A percentile compares a stretch with the other conserved stretches of the same genome.
These are phyloP conservation scores for Ceyx melanurus DNA, from an alignment of 2,113 vertebrate genomes.

Conservation along the genomic window DNA sequence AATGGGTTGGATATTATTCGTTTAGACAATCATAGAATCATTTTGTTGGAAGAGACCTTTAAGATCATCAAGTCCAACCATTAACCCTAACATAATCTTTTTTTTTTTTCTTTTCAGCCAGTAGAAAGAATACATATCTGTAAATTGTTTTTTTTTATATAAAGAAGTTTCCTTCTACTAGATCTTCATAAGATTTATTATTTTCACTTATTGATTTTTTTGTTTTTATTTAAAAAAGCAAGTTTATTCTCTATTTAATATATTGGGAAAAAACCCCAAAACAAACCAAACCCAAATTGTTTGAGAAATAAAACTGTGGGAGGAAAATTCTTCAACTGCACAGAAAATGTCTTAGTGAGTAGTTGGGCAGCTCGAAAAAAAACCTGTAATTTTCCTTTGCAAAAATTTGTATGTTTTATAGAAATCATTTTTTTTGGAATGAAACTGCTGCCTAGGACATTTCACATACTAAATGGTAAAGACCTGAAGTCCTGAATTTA, in stretches of 20 bases:
- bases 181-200: background rate
- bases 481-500: background rate
- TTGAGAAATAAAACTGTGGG: background rate
- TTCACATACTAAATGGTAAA: background rate
- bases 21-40: too few relatives aligned
- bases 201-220: background rate
- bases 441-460: background rate
- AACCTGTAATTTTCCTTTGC: background rate
- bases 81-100: too few relatives aligned
- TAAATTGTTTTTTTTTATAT: background rate
- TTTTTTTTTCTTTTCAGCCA: background rate
- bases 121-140: background rate
- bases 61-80: too few relatives aligned
- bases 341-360: background rate
- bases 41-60: too few relatives aligned
- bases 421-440: background rate
- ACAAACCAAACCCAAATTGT: background rate
- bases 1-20: background rate
- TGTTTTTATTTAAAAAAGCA: background rate
- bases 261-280: background rate
- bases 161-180: background rate
- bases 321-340: background rate
- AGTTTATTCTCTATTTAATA: background rate
- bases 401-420: background rate
- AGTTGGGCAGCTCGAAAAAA: background rate